Evolutionary conservation across 2,888 invertebrate species (phyloP), one percentile per base, ranked within the genome.

Genomic region (Toxonevra muliebris): DNA sequence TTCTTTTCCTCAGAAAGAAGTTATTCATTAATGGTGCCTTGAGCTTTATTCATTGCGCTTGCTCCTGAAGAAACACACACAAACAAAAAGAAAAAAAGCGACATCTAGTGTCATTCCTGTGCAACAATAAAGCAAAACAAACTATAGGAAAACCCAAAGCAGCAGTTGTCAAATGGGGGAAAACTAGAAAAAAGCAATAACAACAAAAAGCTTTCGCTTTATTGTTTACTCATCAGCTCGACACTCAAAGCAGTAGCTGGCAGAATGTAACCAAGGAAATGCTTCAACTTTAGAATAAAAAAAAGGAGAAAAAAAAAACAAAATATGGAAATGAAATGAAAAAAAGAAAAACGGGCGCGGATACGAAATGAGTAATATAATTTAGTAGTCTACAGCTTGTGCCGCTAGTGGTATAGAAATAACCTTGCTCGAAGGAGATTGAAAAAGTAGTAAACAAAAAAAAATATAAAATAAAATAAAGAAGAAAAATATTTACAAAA

Each of bases 401-500:
- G 45, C 40, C 8, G 7, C 43, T 12, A 1, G 20, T 15, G 55
- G 15, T 43, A 30, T 48, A 63, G 63, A 58, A 65, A 40, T 59
- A 65, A 65, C 58, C 65, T 65, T 65, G 42, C 42, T 50, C 58
- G 52, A 52, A 65, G 41, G 50, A 41, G 52, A 52, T 41, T 15
- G 30, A 4, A 30, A 15, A 58, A 55, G 58, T 58, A 58, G 65
- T 65, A 65, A 65, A 65, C 65, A 65, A 65, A 65, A 65, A 15
- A 11, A 12, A 54, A 53, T 53, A 2, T 13, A 19, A 53, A 53
- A 53, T 55, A 63, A 41, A 43, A 7, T n/a, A 40, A 30, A 40
- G 10, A 48, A 13, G 1, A 45, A 17, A 42, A 19, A n/a, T 50
- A 30, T 10, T 12, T 10, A 41, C n/a, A 42, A 30, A 7, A 48